Evolutionary conservation across 30 jellyfish, hydroid and myxozoan species (phyloP).

Genomic region (Turritopsis dohrnii): DNA sequence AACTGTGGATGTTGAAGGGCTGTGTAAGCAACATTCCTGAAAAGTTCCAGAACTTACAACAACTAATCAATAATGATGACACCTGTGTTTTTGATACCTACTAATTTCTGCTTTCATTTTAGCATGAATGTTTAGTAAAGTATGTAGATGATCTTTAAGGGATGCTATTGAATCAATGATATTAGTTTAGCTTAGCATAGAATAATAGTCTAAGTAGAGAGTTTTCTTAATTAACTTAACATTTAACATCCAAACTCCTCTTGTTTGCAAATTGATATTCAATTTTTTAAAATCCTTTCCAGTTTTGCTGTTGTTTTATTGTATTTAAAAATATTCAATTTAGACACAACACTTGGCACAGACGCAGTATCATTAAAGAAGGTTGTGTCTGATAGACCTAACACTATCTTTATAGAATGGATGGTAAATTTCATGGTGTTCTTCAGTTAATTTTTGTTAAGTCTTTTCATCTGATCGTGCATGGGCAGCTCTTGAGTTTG

Average conservation of each 20-base stretch:
- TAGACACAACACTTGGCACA: constrained; percentile 43
- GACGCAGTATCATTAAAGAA: neutral
- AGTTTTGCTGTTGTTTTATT: neutral
- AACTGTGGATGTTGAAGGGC: constrained; percentile 20
- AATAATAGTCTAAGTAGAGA: neutral
- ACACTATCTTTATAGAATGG: constrained; percentile 45
- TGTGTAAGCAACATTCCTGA: constrained; percentile 14
- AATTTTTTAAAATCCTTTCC: neutral
- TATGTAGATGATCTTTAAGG: too few relatives aligned
- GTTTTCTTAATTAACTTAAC: neutral
- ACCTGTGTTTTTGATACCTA: neutral
- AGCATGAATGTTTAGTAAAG: neutral
- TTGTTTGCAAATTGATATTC: neutral
- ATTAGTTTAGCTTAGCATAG: neutral
- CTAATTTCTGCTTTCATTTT: neutral
- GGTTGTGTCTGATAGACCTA: constrained; percentile 31
- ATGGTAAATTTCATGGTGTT: constrained; percentile 36
- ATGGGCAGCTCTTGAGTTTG: too few relatives aligned
- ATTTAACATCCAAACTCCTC: too few relatives aligned
- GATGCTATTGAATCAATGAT: neutral
- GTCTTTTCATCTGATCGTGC: neutral
- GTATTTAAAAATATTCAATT: constrained; percentile 30
- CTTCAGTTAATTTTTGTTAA: neutral
- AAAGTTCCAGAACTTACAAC: neutral
- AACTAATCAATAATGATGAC: neutral